Evolutionary conservation across 2,888 invertebrate species (phyloP), one percentile per base, ranked within the genome.

Genomic region (Watsonalla binaria): DNA sequence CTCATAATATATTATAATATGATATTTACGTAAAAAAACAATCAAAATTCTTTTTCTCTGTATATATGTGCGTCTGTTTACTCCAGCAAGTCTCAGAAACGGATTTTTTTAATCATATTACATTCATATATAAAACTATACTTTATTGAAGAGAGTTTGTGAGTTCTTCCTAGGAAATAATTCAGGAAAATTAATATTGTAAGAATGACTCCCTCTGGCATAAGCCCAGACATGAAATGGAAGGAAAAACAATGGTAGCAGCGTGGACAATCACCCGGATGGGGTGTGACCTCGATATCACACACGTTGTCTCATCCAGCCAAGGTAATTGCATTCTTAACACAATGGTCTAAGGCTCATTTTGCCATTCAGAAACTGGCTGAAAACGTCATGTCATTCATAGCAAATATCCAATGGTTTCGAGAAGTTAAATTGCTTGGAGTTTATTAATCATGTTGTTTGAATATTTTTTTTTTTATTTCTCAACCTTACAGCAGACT

Each of bases 211-310:
- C 61, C 6, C 51, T 70, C 49, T 58, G 52, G 66, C 62, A 69
- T 68, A 51, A 55, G 11, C 47, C 53, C 52, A 51, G 56, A 55
- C 63, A 56, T 66, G 68, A 72, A 75, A 75, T 74, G 73, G 70
- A 69, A 66, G 68, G 65, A 66, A 70, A 76, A 70, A 76, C 76
- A 76, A 77, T 72, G 57, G 69, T 59, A 61, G 62, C 62, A 63
- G 60, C 60, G 59, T 64, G 69, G 73, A 76, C 74, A 74, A 72
- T 72, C 66, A 68, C 52, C 54, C 57, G 62, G 59, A 60, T 61
- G 63, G 62, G 62, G 55, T 54, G 55, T 61, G 72, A 70, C 74
- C 74, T 71, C 71, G 65, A 73, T 72, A 63, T 60, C 54, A 54
- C 52, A 50, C 14, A 5, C 34, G 13, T 49, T 42, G 34, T 53